Evolutionary conservation across 2,797 vertebrate species (phyloP).

Genomic region (Syngnathus acus): DNA sequence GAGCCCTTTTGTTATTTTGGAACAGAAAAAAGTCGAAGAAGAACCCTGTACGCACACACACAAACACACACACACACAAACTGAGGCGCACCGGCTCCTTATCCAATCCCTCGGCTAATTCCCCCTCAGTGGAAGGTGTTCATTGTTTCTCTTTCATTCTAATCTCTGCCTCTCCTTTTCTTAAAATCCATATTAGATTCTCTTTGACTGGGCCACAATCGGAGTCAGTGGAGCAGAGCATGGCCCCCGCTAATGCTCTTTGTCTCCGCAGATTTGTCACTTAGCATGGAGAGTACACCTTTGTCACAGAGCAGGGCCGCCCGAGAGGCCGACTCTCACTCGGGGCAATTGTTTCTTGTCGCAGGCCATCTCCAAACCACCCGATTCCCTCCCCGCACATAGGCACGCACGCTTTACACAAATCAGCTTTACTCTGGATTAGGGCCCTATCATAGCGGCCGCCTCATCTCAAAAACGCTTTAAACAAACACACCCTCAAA

Average conservation of each 20-base stretch:
- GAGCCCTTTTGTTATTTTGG: conserved; percentile 41
- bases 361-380: conserved; percentile 51
- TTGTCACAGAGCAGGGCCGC: conserved; percentile 64
- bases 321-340: conserved; percentile 59
- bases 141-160: conserved; percentile 71
- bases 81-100: conserved; percentile 49
- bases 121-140: conserved; percentile 68
- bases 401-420: conserved; percentile 35
- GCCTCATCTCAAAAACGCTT: conserved; percentile 56
- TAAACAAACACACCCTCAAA: conserved; percentile 57
- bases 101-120: conserved; percentile 68
- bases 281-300: conserved; percentile 69
- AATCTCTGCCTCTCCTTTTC: conserved; percentile 60
- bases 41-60: conserved; percentile 16
- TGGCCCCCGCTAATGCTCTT: conserved; percentile 67
- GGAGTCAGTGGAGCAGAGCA: conserved; percentile 63
- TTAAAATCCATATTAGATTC: conserved; percentile 68
- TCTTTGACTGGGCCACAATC: conserved; percentile 68
- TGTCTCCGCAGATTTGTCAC: conserved; percentile 70
- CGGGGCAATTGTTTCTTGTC: conserved; percentile 68
- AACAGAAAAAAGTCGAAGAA: conserved; percentile 47
- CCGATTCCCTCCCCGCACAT: conserved; percentile 19
- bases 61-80: conserved; percentile 21
- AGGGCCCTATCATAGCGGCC: conserved; percentile 56
- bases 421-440: conserved; percentile 69